Evolutionary conservation across 2,888 invertebrate species (phyloP).

Genomic region (Dromius quadrimaculatus): DNA sequence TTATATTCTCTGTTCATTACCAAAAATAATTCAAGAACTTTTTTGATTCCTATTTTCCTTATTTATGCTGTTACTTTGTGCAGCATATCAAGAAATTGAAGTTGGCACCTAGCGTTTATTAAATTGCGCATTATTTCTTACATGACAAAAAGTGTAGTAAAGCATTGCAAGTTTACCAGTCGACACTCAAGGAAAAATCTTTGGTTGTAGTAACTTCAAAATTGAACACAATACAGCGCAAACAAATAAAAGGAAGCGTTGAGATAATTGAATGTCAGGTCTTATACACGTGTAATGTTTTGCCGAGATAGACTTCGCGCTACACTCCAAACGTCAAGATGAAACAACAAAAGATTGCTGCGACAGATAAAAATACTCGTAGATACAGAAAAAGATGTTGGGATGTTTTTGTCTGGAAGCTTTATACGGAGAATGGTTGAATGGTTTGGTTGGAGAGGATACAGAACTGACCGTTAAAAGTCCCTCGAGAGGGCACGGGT

Average conservation of each 20-base stretch:
- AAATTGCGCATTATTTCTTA: too few relatives aligned
- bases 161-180: too few relatives aligned
- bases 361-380: conserved; percentile 42
- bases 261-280: conserved; percentile 42
- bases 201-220: conserved; percentile 15
- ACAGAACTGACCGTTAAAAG: conserved; percentile 23
- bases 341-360: conserved; percentile 46
- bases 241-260: conserved; percentile 30
- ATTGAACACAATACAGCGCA: conserved; percentile 26
- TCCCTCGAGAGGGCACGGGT: conserved; percentile 7
- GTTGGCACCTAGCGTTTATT: too few relatives aligned
- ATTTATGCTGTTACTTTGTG: too few relatives aligned
- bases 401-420: conserved; percentile 15
- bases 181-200: too few relatives aligned
- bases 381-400: conserved; percentile 41
- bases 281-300: conserved; percentile 35
- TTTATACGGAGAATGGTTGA: background rate
- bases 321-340: conserved; percentile 46
- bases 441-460: background rate
- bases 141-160: too few relatives aligned
- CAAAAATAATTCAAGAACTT: too few relatives aligned
- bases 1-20: background rate
- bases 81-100: too few relatives aligned
- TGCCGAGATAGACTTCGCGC: conserved; percentile 36
- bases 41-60: too few relatives aligned